Percentiles rank a stretch among this genome's conserved stretches.
phyloP scores from a whole-genome alignment of 2,888 invertebrate species.

The Argyra leucocephala region DNA sequence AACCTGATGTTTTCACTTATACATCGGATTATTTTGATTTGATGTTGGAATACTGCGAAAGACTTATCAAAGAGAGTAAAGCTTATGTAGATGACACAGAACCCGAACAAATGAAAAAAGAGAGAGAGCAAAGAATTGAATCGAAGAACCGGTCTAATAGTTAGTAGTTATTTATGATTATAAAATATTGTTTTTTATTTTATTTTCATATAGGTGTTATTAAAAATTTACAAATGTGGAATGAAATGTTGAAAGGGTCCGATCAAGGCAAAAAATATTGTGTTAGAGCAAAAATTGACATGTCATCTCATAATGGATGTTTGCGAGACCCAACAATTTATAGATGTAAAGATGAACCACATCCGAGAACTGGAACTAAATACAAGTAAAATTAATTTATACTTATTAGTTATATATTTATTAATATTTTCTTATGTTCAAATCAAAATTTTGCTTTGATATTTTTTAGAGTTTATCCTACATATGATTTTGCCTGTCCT shows the following conservation, averaged over 20 bases:
- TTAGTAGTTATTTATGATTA: conserved; percentile 37
- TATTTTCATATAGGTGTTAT: conserved; percentile 54
- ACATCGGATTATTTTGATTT: conserved; percentile 95
- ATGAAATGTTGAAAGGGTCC: conserved; percentile 85
- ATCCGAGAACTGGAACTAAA: conserved; percentile 85
- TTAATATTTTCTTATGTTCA: neutral
- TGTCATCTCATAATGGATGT: conserved; percentile 92
- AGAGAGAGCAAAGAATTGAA: conserved; percentile 79
- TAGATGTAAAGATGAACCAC: conserved; percentile 89
- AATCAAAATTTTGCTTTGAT: no score
- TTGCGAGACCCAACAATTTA: conserved; percentile 98
- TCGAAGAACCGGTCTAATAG: conserved; percentile 77
- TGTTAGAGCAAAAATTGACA: conserved; percentile 94
- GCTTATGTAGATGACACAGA: conserved; percentile 97
- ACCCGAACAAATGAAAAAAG: conserved; percentile 86
- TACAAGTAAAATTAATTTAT: conserved; percentile 64
- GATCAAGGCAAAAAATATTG: conserved; percentile 76
- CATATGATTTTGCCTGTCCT: conserved; percentile 99
- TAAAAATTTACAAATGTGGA: conserved; percentile 81
- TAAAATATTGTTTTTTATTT: conserved; percentile 4
- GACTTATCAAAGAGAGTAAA: conserved; percentile 74
- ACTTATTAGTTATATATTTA: conserved; percentile 8
- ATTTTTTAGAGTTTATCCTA: conserved; percentile 83
- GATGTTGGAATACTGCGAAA: conserved; percentile 79
- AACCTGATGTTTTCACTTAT: conserved; percentile 85